Evolutionary conservation across 2,113 vertebrate species (phyloP).

Genomic region (Aegithalos caudatus): DNA sequence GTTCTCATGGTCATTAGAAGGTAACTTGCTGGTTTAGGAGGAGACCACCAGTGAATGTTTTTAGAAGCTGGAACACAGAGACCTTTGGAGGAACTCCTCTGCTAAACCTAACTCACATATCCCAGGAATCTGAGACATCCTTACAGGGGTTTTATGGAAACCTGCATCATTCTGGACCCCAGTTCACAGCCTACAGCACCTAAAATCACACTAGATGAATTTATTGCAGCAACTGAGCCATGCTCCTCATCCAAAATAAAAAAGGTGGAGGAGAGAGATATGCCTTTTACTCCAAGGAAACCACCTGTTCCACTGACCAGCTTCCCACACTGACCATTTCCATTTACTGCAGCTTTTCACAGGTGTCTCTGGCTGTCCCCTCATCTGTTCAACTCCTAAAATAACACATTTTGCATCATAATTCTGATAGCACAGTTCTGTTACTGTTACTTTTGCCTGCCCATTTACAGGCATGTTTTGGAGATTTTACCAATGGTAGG

Average conservation of each 20-base stretch:
- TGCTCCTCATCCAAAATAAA: background rate
- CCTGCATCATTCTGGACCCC: background rate
- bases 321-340: background rate
- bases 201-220: background rate
- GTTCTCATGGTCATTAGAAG: background rate
- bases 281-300: background rate
- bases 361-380: background rate
- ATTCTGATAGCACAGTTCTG: background rate
- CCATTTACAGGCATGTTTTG: background rate
- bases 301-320: background rate
- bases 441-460: background rate
- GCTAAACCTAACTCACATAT: background rate
- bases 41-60: background rate
- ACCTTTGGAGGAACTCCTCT: background rate
- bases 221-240: background rate
- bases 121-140: background rate
- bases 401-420: background rate
- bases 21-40: background rate
- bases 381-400: background rate
- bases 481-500: background rate
- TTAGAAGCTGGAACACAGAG: background rate
- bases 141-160: background rate
- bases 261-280: background rate
- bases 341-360: background rate
- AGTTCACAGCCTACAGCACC: background rate